Percentiles rank a stretch among this genome's conserved stretches.
phyloP scores from a whole-genome alignment of 2,113 vertebrate genomes.

The Pelecanus crispus region DNA sequence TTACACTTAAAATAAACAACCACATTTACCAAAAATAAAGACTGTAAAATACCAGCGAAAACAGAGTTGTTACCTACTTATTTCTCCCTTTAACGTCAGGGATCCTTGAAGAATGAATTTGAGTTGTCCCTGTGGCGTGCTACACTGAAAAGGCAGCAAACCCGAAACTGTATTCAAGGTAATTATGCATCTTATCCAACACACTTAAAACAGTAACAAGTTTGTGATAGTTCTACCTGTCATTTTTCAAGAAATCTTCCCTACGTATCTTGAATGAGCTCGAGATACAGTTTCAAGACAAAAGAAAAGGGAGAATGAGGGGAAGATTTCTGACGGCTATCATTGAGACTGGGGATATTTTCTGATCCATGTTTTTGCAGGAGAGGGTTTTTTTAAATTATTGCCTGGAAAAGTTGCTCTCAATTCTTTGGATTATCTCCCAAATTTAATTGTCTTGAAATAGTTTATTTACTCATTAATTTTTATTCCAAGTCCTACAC shows the following conservation, averaged over 20 bases:
- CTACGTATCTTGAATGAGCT: not conserved
- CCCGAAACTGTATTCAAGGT: not conserved
- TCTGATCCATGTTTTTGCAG: not conserved
- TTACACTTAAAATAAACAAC: not conserved
- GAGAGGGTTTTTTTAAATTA: not conserved
- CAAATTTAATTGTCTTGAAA: not conserved
- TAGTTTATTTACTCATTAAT: not conserved
- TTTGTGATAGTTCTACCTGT: not conserved
- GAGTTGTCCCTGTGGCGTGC: not conserved
- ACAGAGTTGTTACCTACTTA: not conserved
- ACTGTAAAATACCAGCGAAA: not conserved
- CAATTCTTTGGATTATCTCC: not conserved
- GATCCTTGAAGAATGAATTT: not conserved
- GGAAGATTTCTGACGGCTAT: not conserved
- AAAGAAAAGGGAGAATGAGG: not conserved
- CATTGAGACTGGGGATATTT: not conserved
- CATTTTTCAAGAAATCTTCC: not conserved
- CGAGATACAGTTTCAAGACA: not conserved
- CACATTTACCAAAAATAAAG: not conserved
- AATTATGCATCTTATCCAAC: not conserved
- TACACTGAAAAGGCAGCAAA: conserved; percentile 8
- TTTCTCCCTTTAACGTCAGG: not conserved
- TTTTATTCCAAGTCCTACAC: not conserved
- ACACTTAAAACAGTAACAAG: not conserved
- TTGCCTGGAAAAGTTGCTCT: not conserved